Evolutionary conservation across 2,888 invertebrate genomes (phyloP).

Genomic region (Drosophila recens): DNA sequence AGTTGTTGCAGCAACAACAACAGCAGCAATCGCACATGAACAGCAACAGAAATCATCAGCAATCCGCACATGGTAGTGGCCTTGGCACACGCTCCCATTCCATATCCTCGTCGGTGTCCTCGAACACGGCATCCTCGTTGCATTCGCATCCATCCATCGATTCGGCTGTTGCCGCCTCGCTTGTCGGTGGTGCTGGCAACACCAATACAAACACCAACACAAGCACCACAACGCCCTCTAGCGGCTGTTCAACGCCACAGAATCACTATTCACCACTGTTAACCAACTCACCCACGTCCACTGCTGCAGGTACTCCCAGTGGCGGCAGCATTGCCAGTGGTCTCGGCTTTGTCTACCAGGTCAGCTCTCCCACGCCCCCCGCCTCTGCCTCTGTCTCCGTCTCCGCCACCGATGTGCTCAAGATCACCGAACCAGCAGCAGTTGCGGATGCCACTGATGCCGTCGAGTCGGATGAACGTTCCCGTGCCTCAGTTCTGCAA

Average conservation of each 20-base stretch:
- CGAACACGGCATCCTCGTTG: slow-evolving; percentile 80
- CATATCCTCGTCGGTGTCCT: slow-evolving; percentile 79
- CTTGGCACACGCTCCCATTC: slow-evolving; percentile 80
- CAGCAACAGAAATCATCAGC: slow-evolving; percentile 57
- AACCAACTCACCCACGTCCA: slow-evolving; percentile 84
- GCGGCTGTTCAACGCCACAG: slow-evolving; percentile 85
- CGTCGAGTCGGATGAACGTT: slow-evolving; percentile 83
- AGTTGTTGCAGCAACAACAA: slow-evolving; percentile 55
- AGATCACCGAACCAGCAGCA: slow-evolving; percentile 82
- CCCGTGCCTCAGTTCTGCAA: slow-evolving; percentile 85
- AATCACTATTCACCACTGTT: slow-evolving; percentile 85
- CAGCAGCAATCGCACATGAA: slow-evolving; percentile 39
- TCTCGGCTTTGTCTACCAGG: slow-evolving; percentile 80
- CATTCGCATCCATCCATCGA: slow-evolving; percentile 84
- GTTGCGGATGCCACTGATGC: slow-evolving; percentile 8
- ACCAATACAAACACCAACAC: slow-evolving; percentile 65
- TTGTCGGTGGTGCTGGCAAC: slow-evolving; percentile 62
- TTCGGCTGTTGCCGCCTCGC: slow-evolving; percentile 80
- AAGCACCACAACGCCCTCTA: slow-evolving; percentile 81
- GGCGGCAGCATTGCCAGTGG: slow-evolving; percentile 79
- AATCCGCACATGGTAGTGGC: slow-evolving; percentile 53
- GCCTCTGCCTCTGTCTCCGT: slow-evolving; percentile 52
- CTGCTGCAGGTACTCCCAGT: slow-evolving; percentile 82
- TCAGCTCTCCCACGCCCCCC: slow-evolving; percentile 82
- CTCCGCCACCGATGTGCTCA: slow-evolving; percentile 73